These are phyloP conservation scores for Oreochromis spilurus DNA, from an alignment of 2,113 vertebrate genomes.

Conservation along the genomic window DNA sequence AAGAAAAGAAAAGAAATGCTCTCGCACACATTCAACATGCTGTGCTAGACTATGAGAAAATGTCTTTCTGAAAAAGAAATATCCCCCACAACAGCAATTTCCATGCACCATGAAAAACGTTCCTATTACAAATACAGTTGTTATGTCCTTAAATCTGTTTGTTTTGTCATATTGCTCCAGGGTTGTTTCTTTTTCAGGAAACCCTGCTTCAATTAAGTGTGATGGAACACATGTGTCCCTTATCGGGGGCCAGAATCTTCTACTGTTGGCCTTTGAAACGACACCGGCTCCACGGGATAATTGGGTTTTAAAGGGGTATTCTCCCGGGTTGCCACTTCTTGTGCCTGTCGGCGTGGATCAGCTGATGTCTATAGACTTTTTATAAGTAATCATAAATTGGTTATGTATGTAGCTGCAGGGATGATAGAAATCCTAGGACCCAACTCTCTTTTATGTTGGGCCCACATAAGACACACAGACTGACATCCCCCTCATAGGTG, in stretches of 20 bases:
- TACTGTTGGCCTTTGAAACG: conserved; percentile 66
- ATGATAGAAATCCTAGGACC: conserved; percentile 34
- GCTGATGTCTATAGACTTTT: conserved; percentile 57
- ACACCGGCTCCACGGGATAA: conserved; percentile 62
- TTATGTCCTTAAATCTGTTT: conserved; percentile 69
- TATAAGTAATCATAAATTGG: conserved; percentile 57
- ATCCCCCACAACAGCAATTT: conserved; percentile 22
- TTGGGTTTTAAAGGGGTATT: conserved; percentile 67
- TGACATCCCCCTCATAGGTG: background rate
- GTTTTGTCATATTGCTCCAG: conserved; percentile 66
- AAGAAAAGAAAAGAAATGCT: background rate
- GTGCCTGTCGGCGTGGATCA: conserved; percentile 53
- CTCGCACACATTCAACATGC: background rate
- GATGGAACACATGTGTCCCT: conserved; percentile 75
- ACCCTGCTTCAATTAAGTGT: conserved; percentile 73
- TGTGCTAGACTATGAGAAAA: background rate
- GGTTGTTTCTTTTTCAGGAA: conserved; percentile 60
- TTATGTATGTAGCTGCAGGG: conserved; percentile 53
- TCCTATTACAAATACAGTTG: conserved; percentile 62
- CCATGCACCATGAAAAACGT: conserved; percentile 46
- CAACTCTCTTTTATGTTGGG: conserved; percentile 13
- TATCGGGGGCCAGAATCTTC: conserved; percentile 69
- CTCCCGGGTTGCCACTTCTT: conserved; percentile 52
- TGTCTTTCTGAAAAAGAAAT: conserved; percentile 13
- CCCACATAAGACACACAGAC: background rate